A percentile compares a stretch with the other conserved stretches of the same genome.
Conservation (phyloP, 2,113 vertebrate species). For the Albula goreensis region DNA sequence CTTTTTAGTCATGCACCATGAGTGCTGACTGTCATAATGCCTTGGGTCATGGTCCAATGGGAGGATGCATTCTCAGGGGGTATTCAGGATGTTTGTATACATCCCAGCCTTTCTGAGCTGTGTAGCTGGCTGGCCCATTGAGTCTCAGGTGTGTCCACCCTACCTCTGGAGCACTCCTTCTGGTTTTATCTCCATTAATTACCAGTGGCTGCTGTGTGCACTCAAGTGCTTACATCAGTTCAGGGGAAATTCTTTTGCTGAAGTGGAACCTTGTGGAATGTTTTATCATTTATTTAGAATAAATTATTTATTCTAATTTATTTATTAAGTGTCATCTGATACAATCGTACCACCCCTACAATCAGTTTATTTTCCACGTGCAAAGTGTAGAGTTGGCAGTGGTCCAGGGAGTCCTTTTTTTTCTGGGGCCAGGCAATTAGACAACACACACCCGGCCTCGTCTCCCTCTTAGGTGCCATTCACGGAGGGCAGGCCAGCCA, state of each 20-base stretch:
- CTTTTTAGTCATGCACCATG: too few species aligned
- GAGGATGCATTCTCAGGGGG: too few species aligned
- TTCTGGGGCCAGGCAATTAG: conserved; percentile 33
- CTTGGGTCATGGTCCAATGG: too few species aligned
- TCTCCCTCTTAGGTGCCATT: conserved; percentile 46
- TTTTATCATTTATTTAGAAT: neutral
- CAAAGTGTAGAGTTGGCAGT: conserved; percentile 46
- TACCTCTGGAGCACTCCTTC: too few species aligned
- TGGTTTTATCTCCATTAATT: too few species aligned
- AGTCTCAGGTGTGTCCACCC: too few species aligned
- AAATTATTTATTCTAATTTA: too few species aligned
- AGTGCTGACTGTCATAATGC: too few species aligned
- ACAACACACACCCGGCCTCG: conserved; percentile 41
- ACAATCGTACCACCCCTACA: neutral
- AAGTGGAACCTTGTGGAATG: conserved; percentile 1
- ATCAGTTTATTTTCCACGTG: conserved; percentile 48
- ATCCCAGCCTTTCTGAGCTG: too few species aligned
- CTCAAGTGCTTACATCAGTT: neutral
- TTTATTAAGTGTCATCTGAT: neutral
- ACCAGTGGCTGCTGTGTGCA: too few species aligned
- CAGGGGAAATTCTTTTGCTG: neutral
- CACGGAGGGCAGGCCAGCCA: conserved; percentile 29
- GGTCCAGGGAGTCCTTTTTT: conserved; percentile 41
- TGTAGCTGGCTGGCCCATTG: too few species aligned
- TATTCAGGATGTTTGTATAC: too few species aligned